Evolutionary conservation across 2,113 vertebrate species (phyloP), one percentile per base, ranked within the genome.

Genomic region (Lycaon pictus): DNA sequence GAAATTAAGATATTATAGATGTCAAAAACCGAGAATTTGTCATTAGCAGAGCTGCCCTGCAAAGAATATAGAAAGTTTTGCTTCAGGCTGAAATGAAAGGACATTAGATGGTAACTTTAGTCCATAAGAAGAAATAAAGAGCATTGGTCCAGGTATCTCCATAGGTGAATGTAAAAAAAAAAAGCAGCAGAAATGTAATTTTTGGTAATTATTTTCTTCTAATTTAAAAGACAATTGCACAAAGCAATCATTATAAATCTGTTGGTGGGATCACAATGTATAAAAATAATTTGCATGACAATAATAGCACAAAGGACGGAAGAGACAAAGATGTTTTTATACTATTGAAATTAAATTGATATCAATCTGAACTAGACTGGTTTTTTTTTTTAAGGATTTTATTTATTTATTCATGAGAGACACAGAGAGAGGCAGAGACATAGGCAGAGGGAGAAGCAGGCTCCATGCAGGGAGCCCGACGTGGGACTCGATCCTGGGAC

Each of bases 341-440:
- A 15, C 12, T 56, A 86, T 27, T 62, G 80, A 87, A 90, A 86
- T 81, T 51, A 86, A 93, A 67, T 80, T 77, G 7, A 16, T 76
- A 81, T 56, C 90, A 76, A 55, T 86, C 35, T 81, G 69, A 97
- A 67, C 23, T 67, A 90, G 23, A 90, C 55, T 76, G 53, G 53
- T 69, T 77, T 96, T 82, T 43, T 43, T 43, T 43, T 43, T 43
- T 43, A 43, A 43, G 43, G 43, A 43, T 43, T 43, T 43, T 43
- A 43, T 43, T 7, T 43, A 43, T 43, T 43, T 43, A 43, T 43
- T 43, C 43, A 43, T 43, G 43, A 43, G 43, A 43, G 43, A 43
- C 43, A 43, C 43, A 43, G 43, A 43, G 43, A 43, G 43, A 43
- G 43, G 43, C 43, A 43, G 43, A 43, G 43, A 43, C 43, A 43